Conservation (phyloP, 2,888 invertebrate species). For the Melanargia galathea region DNA sequence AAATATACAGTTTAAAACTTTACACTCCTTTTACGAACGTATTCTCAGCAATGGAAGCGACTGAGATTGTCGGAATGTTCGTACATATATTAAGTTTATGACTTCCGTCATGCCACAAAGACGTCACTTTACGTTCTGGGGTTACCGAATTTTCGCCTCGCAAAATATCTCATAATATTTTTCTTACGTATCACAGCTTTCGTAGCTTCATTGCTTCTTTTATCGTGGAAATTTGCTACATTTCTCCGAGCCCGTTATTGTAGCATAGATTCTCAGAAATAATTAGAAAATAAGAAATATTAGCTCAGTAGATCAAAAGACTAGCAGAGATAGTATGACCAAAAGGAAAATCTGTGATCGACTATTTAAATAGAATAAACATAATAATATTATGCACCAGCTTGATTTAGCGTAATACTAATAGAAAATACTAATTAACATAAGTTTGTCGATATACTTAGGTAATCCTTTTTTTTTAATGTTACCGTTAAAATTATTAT, state of each 20-base stretch:
- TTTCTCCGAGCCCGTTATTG: constrained; percentile 4
- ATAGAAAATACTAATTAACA: too few relatives aligned
- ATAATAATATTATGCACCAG: too few relatives aligned
- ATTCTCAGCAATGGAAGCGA: constrained; percentile 8
- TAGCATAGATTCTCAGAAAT: not conserved
- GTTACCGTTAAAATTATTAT: too few relatives aligned
- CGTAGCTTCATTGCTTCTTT: constrained; percentile 13
- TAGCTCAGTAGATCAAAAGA: too few relatives aligned
- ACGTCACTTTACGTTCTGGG: constrained; percentile 24
- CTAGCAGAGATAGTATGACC: too few relatives aligned
- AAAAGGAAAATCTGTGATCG: too few relatives aligned
- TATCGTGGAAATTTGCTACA: constrained; percentile 13
- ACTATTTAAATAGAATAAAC: too few relatives aligned
- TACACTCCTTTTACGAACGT: constrained; percentile 13
- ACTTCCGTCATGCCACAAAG: constrained; percentile 38
- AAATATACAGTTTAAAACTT: constrained; percentile 9
- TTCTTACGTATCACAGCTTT: constrained; percentile 19
- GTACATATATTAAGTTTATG: constrained; percentile 40
- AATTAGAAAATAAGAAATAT: not conserved
- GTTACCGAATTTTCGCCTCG: constrained; percentile 25
- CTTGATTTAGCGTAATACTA: too few relatives aligned
- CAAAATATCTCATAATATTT: constrained; percentile 20
- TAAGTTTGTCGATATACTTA: too few relatives aligned
- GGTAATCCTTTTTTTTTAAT: too few relatives aligned
- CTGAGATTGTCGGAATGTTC: constrained; percentile 24